Base-by-base conservation (phyloP, 2,797 vertebrate genomes). In the Jordanella pulchra region DNA sequence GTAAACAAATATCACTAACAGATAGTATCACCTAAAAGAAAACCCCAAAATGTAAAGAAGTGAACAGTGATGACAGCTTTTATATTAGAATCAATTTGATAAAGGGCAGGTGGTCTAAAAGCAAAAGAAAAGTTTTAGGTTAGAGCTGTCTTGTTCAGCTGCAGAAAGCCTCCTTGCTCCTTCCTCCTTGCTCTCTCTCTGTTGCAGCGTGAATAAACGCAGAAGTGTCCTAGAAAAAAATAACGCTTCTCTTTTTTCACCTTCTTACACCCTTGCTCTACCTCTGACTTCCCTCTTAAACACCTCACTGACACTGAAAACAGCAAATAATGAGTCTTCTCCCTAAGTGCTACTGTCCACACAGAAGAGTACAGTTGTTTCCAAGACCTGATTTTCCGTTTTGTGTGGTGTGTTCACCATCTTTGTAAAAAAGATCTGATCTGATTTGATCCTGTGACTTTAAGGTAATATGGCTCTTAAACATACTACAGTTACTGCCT, bases 401-500 rank as follows among this genome's bases (percentile, higher is more conserved):
- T 5, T 12, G 35, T 61, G 3, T n/a, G 32, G 21, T 39, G 58
- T 2, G 4, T 25, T 61, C 58, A 39, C 23, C 39, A 4, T 39
- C 5, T 42, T 21, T 63, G 35, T 21, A 63, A 44, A 25, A 63
- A 39, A 63, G 39, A 44, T 63, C 35, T 63, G 21, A 63, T 44
- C 60, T 44, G 69, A 74, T 81, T 74, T 56, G 15, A 71, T 84
- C 79, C 69, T 80, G 81, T 80, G 71, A 61, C 76, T 83, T 87
- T 86, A 65, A 65, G 73, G 77, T 76, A 68, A 67, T 68, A 13
- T 7, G 67, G 77, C 47, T 85, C 69, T 72, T 77, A 84, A 85
- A 84, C 70, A 72, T 61, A 73, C 84, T 81, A 81, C 70, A 86
- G 78, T 72, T 76, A 82, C 81, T 84, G 81, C 79, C 83, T 80